phyloP scores from a whole-genome alignment of 1,140 invertebrate genomes.

The Sminthurides bifidus region DNA sequence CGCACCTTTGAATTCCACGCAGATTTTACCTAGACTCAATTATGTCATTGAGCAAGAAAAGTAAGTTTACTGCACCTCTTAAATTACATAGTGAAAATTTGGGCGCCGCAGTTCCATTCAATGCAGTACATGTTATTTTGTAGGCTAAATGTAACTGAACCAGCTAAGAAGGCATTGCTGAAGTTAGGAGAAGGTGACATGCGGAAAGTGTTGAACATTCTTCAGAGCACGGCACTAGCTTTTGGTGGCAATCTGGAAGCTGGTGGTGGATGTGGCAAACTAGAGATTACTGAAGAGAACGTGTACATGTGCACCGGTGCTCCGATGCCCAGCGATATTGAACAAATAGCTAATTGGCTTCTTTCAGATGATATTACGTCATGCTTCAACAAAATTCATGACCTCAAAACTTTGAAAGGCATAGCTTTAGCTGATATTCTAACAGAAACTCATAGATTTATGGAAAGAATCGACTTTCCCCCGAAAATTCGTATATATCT shows the following conservation, averaged over 20 bases:
- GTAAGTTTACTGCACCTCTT: slow-evolving; percentile 43
- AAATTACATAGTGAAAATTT: neutral
- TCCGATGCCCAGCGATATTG: slow-evolving; percentile 79
- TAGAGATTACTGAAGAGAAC: slow-evolving; percentile 45
- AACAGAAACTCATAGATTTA: slow-evolving; percentile 69
- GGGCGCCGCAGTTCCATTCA: slow-evolving; percentile 5
- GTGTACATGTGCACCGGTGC: slow-evolving; percentile 96
- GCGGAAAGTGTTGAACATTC: slow-evolving; percentile 89
- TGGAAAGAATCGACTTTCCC: slow-evolving; percentile 76
- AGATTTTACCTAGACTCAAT: slow-evolving; percentile 81
- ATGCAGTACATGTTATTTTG: slow-evolving; percentile 11
- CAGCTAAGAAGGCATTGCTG: slow-evolving; percentile 82
- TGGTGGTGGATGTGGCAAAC: slow-evolving; percentile 41
- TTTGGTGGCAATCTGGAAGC: slow-evolving; percentile 37
- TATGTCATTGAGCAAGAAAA: slow-evolving; percentile 74
- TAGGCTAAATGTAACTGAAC: slow-evolving; percentile 72
- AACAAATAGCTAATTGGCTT: slow-evolving; percentile 75
- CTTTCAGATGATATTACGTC: slow-evolving; percentile 70
- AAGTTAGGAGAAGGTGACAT: slow-evolving; percentile 92
- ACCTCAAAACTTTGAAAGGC: slow-evolving; percentile 73
- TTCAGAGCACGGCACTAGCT: slow-evolving; percentile 83
- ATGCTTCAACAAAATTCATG: slow-evolving; percentile 70
- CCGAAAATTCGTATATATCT: slow-evolving; percentile 57
- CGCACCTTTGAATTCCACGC: slow-evolving; percentile 69
- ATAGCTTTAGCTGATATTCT: slow-evolving; percentile 80